phyloP scores from a whole-genome alignment of 2,113 vertebrate genomes.

The Vulpes vulpes region DNA sequence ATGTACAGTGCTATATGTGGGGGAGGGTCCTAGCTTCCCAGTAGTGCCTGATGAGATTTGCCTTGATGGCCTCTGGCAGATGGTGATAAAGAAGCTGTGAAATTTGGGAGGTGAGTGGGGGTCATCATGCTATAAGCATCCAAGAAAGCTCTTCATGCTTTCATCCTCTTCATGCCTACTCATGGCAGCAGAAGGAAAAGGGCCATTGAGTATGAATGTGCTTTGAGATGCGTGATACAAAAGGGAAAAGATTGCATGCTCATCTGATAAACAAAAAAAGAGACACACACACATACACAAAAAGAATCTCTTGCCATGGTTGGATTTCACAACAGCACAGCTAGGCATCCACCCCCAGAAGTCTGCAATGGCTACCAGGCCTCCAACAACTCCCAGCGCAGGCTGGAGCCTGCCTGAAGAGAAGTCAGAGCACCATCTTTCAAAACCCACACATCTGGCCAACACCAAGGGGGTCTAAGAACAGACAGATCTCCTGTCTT shows the following conservation, averaged over 20 bases:
- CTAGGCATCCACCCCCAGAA: not conserved
- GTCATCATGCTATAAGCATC: not conserved
- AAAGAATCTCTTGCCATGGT: not conserved
- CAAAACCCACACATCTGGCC: not conserved
- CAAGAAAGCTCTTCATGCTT: not conserved
- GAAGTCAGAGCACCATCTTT: not conserved
- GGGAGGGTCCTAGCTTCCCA: not conserved
- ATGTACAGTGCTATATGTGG: not conserved
- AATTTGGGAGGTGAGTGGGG: not conserved
- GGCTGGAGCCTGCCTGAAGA: not conserved
- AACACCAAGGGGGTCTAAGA: not conserved
- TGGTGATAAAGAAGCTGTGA: not conserved
- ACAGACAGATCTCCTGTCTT: not conserved
- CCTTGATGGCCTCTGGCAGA: not conserved
- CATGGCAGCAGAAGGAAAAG: not conserved
- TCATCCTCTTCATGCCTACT: not conserved
- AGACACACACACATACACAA: not conserved
- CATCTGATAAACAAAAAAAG: constrained; percentile 3
- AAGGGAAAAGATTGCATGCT: not conserved
- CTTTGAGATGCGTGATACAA: not conserved
- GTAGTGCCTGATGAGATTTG: not conserved
- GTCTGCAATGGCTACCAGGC: not conserved
- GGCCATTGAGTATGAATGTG: not conserved
- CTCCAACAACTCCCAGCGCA: not conserved
- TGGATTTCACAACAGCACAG: not conserved